Conservation (phyloP, 1,140 invertebrate species). For the Zaprionus africanus region DNA sequence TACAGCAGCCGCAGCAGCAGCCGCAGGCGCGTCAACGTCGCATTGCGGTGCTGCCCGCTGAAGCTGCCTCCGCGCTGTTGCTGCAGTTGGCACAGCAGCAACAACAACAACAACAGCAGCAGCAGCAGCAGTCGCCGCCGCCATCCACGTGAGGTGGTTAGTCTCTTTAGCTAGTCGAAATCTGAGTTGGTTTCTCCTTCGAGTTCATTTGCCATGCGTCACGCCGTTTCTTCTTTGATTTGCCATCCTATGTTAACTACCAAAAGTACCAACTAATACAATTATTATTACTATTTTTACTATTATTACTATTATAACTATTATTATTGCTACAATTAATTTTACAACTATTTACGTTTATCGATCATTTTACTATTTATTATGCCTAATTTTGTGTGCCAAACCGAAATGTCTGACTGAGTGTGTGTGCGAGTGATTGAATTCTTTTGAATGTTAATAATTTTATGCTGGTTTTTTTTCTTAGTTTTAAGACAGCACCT, state of each 20-base stretch:
- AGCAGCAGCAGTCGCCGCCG: not conserved
- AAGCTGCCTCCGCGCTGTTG: slow-evolving; percentile 54
- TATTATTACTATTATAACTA: slow-evolving; percentile 31
- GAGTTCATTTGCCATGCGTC: slow-evolving; percentile 1
- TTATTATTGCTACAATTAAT: slow-evolving; percentile 21
- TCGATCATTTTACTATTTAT: slow-evolving; percentile 51
- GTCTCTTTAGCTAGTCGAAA: slow-evolving; percentile 49
- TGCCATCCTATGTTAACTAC: slow-evolving; percentile 32
- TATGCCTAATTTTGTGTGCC: slow-evolving; percentile 67
- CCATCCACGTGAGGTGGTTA: slow-evolving; percentile 18
- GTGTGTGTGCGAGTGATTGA: not conserved
- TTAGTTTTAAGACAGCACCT: slow-evolving; percentile 13
- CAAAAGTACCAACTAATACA: slow-evolving; percentile 26
- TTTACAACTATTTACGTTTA: slow-evolving; percentile 14
- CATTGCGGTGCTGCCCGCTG: slow-evolving; percentile 44
- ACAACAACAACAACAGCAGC: slow-evolving; percentile 14
- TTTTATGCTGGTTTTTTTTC: slow-evolving; percentile 8
- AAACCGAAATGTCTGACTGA: slow-evolving; percentile 30
- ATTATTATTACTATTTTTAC: slow-evolving; percentile 18
- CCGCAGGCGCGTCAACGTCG: slow-evolving; percentile 37
- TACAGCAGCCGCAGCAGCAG: slow-evolving; percentile 51
- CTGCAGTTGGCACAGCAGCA: slow-evolving; percentile 48
- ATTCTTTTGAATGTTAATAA: slow-evolving; percentile 38
- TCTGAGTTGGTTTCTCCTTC: not conserved
- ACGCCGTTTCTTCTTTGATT: slow-evolving; percentile 18